Conservation (phyloP, 2,113 vertebrate species). For the Nyctereutes procyonoides region DNA sequence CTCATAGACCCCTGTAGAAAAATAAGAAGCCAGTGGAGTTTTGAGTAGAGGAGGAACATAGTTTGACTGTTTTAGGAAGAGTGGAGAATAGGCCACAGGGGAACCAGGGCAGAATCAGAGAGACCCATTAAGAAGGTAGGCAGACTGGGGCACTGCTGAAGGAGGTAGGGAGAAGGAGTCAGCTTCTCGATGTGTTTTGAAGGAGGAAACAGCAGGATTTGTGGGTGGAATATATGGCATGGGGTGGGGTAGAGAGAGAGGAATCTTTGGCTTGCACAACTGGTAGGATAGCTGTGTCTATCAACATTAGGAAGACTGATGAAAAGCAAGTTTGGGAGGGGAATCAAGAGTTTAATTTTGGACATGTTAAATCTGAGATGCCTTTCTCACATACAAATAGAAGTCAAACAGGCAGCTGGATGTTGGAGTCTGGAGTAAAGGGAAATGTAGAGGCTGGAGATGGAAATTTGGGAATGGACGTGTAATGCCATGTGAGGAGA, state of each 20-base stretch:
- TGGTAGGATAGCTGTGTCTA: neutral
- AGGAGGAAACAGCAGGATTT: neutral
- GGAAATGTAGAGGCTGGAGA: neutral
- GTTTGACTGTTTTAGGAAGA: neutral
- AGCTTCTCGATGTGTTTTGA: neutral
- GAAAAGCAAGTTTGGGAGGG: neutral
- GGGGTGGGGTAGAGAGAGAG: neutral
- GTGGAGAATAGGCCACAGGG: neutral
- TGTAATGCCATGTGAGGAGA: neutral
- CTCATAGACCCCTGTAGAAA: neutral
- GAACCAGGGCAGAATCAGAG: neutral
- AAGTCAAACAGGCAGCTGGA: neutral
- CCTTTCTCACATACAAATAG: neutral
- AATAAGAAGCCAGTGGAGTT: neutral
- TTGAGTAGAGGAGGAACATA: neutral
- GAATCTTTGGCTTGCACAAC: neutral
- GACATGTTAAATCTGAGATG: neutral
- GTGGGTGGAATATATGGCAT: neutral
- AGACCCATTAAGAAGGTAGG: neutral
- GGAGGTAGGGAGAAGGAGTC: neutral
- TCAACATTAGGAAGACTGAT: neutral
- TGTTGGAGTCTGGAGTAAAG: neutral
- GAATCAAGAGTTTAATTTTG: slow-evolving; percentile 24
- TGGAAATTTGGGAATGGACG: neutral
- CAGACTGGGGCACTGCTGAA: neutral